Base-by-base conservation (phyloP, 2,888 invertebrate genomes). In the Sphaerophoria taeniata region DNA sequence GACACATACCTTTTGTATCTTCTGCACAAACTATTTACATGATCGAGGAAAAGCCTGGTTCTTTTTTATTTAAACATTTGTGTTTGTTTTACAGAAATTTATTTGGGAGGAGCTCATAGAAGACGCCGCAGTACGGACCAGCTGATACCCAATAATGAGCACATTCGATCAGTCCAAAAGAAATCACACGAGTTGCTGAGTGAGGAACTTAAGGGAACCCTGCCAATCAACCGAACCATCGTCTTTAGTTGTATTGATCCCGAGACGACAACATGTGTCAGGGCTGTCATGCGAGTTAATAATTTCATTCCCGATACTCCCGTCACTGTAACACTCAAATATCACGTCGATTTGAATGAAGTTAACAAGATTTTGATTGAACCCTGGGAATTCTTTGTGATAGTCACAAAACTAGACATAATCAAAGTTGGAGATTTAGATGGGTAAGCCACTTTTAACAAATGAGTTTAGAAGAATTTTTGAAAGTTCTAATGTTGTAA, bases 221-320 rank as follows among this genome's bases (percentile, higher is more conserved):
- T 92, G 45, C 92, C 92, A 0, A 89, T 90, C 3, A 92, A 92
- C 87, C 90, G 92, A n/a, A 92, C 92, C 6, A 91, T 92, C 63
- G 90, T 91, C 4, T 92, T 92, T 79, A 91, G 92, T 82, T 92
- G 92, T 70, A 88, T 89, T 36, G 90, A 92, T 87, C 89, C 90
- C 3, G 88, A 89, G 43, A 90, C 89, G 84, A 90, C 90, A 24
- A 82, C 89, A 1, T 92, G 92, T 60, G 87, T 91, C 4, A 89
- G 92, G 56, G 92, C 91, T 43, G 89, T 90, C 31, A 88, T 92
- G 81, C 89, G 88, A 3, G 88, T 92, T 3, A 89, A 90, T 56
- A 90, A 92, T 82, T 91, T 92, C 56, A 88, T 89, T 71, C 90
- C 91, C 2, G 89, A 91, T 76, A 90, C 88, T 45, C 89, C 90